Percentiles rank a stretch among this genome's conserved stretches.
Conservation (phyloP, 2,113 vertebrate species). For the Poeciliopsis turrubarensis region DNA sequence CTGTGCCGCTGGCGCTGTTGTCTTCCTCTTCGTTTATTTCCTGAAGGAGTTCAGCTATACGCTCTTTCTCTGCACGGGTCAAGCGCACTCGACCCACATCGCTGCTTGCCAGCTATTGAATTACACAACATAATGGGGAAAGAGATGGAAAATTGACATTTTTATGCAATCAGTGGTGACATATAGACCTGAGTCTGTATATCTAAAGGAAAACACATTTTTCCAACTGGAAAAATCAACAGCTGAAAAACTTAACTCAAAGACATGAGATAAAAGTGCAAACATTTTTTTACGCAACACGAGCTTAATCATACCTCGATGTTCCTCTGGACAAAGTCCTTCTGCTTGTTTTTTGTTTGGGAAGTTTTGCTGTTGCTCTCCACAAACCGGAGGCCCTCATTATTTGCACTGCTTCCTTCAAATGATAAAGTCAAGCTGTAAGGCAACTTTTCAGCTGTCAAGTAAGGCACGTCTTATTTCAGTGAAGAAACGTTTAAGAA, state of each 20-base stretch:
- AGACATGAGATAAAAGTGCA: no score
- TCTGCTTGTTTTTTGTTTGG: constrained; percentile 75
- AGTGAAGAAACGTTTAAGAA: constrained; percentile 8
- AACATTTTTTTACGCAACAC: not conserved
- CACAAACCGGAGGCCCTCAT: constrained; percentile 36
- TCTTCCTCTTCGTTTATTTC: constrained; percentile 80
- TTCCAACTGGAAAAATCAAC: constrained; percentile 48
- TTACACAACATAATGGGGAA: constrained; percentile 37
- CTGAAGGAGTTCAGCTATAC: constrained; percentile 84
- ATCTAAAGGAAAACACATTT: constrained; percentile 17
- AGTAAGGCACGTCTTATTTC: constrained; percentile 11
- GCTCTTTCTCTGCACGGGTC: constrained; percentile 84
- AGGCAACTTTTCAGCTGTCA: constrained; percentile 49
- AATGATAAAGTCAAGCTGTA: constrained; percentile 21
- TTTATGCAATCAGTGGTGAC: constrained; percentile 9
- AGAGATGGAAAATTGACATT: constrained; percentile 25
- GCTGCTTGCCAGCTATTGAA: constrained; percentile 82
- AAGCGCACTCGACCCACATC: constrained; percentile 80
- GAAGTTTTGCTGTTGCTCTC: constrained; percentile 39
- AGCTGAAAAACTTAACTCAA: not conserved
- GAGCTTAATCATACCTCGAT: constrained; percentile 87
- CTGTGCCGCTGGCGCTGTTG: constrained; percentile 67
- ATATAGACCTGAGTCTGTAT: not conserved
- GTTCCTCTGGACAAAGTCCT: constrained; percentile 90
- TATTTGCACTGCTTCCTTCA: constrained; percentile 39